Evolutionary conservation across 1,140 invertebrate species (phyloP).

Genomic region (Dinoponera quadriceps): DNA sequence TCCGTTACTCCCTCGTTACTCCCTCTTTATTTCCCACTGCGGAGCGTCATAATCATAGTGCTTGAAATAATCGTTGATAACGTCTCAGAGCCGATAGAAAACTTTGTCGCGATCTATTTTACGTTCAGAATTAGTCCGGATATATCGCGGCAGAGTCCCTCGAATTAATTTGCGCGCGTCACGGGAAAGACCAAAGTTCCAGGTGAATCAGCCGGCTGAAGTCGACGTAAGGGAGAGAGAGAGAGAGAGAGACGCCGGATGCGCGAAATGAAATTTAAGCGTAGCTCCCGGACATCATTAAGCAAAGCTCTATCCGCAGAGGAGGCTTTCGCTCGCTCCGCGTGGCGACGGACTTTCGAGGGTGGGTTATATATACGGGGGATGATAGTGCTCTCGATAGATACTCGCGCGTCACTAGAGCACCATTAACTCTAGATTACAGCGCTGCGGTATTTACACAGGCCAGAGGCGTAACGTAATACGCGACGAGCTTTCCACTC

Average conservation of each 20-base stretch:
- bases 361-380: slow-evolving; percentile 35
- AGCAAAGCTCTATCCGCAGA: slow-evolving; percentile 52
- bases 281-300: slow-evolving; percentile 58
- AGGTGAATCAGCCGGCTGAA: slow-evolving; percentile 31
- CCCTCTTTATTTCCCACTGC: no score
- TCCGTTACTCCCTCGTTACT: no score
- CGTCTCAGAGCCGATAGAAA: slow-evolving; percentile 1
- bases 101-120: neutral
- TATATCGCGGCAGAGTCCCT: neutral
- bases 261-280: slow-evolving; percentile 59
- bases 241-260: neutral
- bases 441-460: slow-evolving; percentile 79
- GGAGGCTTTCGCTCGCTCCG: slow-evolving; percentile 36
- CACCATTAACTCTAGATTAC: slow-evolving; percentile 82
- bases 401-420: slow-evolving; percentile 74
- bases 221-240: slow-evolving; percentile 19
- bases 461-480: slow-evolving; percentile 78
- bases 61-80: neutral
- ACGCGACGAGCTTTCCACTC: slow-evolving; percentile 58
- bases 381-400: slow-evolving; percentile 65
- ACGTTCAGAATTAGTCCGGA: neutral
- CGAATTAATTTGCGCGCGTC: slow-evolving; percentile 49
- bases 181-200: slow-evolving; percentile 20
- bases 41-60: no score
- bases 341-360: slow-evolving; percentile 61